These are phyloP conservation scores for Aphaenogaster rudis DNA, from an alignment of 1,140 invertebrate genomes.

Conservation along the genomic window DNA sequence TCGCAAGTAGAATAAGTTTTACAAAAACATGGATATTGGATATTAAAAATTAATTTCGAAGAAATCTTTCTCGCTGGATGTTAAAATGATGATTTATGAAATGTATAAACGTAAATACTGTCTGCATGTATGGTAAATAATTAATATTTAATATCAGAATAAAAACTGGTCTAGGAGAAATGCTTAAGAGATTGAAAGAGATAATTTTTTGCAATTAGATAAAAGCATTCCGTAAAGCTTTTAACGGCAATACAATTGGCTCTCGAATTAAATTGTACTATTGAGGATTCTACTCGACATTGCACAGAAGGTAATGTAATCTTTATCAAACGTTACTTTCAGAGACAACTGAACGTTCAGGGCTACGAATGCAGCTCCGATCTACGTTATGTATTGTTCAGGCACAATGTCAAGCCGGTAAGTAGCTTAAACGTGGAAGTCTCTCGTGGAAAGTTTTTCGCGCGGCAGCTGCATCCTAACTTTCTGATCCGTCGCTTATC, in stretches of 20 bases:
- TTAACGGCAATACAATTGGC: background rate
- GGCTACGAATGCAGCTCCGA: slow-evolving; percentile 93
- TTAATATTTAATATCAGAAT: background rate
- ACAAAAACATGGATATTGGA: background rate
- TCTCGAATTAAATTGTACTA: background rate
- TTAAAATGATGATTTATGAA: background rate
- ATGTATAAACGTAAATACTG: background rate
- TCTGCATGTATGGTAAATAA: background rate
- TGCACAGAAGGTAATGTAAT: slow-evolving; percentile 17
- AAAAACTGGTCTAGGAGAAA: background rate
- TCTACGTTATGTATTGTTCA: slow-evolving; percentile 93
- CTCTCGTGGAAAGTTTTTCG: slow-evolving; percentile 9
- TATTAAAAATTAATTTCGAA: background rate
- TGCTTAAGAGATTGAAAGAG: background rate
- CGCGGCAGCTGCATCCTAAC: slow-evolving; percentile 47
- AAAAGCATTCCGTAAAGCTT: background rate
- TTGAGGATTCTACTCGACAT: background rate
- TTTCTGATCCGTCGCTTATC: slow-evolving; percentile 58
- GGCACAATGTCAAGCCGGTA: slow-evolving; percentile 95
- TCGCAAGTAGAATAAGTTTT: background rate
- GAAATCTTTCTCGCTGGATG: background rate
- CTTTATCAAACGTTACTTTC: slow-evolving; percentile 79
- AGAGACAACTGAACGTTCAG: slow-evolving; percentile 94
- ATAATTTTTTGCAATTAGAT: background rate
- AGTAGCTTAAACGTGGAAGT: slow-evolving; percentile 80